A percentile compares a stretch with the other conserved stretches of the same genome.
phyloP scores from a whole-genome alignment of 1,140 invertebrate genomes.

The Plodia interpunctella region DNA sequence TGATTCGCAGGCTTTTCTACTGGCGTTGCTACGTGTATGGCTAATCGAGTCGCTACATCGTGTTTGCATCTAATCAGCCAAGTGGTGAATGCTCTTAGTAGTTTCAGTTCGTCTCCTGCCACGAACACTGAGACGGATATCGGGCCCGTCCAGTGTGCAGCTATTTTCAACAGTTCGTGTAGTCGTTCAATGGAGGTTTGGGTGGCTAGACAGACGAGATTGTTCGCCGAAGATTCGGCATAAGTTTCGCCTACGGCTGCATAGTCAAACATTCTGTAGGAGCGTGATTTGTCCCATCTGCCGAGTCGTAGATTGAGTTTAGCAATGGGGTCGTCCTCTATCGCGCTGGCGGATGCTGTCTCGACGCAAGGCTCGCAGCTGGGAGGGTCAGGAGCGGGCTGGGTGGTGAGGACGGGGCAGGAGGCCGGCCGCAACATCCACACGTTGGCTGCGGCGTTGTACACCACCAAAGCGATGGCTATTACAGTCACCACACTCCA shows the following conservation, averaged over 20 bases:
- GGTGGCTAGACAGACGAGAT: constrained; percentile 87
- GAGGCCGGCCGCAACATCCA: constrained; percentile 77
- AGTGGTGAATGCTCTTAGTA: constrained; percentile 83
- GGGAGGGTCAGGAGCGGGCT: constrained; percentile 33
- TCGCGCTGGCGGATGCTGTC: constrained; percentile 36
- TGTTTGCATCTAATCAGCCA: constrained; percentile 87
- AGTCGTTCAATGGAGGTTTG: constrained; percentile 90
- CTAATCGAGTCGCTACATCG: constrained; percentile 76
- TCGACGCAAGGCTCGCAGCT: constrained; percentile 66
- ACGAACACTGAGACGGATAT: constrained; percentile 91
- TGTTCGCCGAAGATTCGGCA: constrained; percentile 76
- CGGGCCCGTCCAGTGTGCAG: constrained; percentile 89
- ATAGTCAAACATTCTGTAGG: constrained; percentile 86
- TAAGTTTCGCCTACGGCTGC: constrained; percentile 82
- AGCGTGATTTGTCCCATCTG: constrained; percentile 83
- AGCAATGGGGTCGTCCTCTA: constrained; percentile 73
- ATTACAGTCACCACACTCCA: constrained; percentile 83
- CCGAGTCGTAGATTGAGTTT: constrained; percentile 82
- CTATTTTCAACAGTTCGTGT: constrained; percentile 85
- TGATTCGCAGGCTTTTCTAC: constrained; percentile 71
- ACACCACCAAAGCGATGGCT: constrained; percentile 80
- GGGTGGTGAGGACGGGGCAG: constrained; percentile 41
- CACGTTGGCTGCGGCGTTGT: constrained; percentile 84
- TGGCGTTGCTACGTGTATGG: constrained; percentile 50
- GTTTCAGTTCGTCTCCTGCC: constrained; percentile 84